Base-by-base conservation (phyloP, 64 coral and sea anemone species). In the Pocillopora damicornis region DNA sequence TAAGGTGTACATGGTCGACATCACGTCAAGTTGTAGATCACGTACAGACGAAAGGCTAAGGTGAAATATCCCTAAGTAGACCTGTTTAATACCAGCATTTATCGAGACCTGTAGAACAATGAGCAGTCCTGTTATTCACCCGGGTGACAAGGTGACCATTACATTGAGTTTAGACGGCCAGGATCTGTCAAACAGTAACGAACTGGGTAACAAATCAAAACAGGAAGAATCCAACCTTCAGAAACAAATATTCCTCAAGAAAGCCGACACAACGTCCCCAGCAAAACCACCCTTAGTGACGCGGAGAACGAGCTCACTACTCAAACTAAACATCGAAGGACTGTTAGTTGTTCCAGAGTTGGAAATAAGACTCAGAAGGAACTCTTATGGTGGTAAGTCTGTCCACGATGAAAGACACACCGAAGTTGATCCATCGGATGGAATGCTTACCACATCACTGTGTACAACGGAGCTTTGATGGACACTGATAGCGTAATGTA, bases 401-500 rank as follows among this genome's bases (percentile, higher is more conserved):
- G 58, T 71, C 10, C 67, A 81, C 12, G 80, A 56, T n/a, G 17
- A 3, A 37, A 85, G 71, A 37, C 63, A 72, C 56, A 57, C 81
- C 6, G 81, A 20, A 25, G 81, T 85, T 26, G 81, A 85, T 58
- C 81, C 81, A 11, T 85, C 65, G 15, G 81, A 85, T 58, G 81
- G 81, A 72, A 85, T 72, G 81, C 63, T 85, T 13, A 85, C 81
- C 3, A 85, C 81, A 15, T 85, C 81, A 42, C 22, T 85, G 8
- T 85, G 81, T 72, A 72, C 81, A 72, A 85, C 81, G 1, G 81
- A 85, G 58, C 81, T 85, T 72, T 85, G 64, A 82, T 1, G 77
- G 60, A 79, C 20, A 22, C 30, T 30, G 30, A 30, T 30, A 30
- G 30, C 30, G 1, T 60, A 60, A 18, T n/a, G 67, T 25, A n/a